Evolutionary conservation across 2,888 invertebrate species (phyloP).

Genomic region (Epistrophe eligans): DNA sequence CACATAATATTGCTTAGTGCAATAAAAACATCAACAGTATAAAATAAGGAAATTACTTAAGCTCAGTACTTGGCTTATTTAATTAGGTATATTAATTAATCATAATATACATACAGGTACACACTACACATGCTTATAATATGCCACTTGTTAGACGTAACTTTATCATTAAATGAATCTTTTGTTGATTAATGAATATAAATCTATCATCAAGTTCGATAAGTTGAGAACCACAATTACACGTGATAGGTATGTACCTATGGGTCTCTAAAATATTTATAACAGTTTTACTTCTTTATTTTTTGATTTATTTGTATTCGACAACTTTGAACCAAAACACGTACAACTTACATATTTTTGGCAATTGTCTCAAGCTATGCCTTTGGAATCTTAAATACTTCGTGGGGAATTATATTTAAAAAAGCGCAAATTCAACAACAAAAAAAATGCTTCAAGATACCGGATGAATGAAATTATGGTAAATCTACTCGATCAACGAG

Average conservation of each 20-base stretch:
- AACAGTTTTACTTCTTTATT: not conserved
- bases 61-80: not conserved
- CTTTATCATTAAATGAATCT: slow-evolving; percentile 22
- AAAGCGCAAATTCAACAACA: not conserved
- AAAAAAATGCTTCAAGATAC: not conserved
- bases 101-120: not conserved
- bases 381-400: slow-evolving; percentile 50
- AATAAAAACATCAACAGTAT: slow-evolving; percentile 3
- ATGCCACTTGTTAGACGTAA: not conserved
- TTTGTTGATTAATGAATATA: not conserved
- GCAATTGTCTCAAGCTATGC: slow-evolving; percentile 46
- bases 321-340: slow-evolving; percentile 12
- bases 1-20: not conserved
- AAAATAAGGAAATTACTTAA: slow-evolving; percentile 38
- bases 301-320: not conserved
- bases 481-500: slow-evolving; percentile 62
- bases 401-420: not conserved
- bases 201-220: not conserved
- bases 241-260: not conserved
- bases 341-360: slow-evolving; percentile 32
- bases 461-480: slow-evolving; percentile 69
- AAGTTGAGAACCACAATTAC: not conserved
- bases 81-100: slow-evolving; percentile 4
- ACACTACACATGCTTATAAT: no score
- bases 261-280: not conserved